Conservation (phyloP, 37 sponge, comb jelly and placozoan species). For the Haliclona indistincta region DNA sequence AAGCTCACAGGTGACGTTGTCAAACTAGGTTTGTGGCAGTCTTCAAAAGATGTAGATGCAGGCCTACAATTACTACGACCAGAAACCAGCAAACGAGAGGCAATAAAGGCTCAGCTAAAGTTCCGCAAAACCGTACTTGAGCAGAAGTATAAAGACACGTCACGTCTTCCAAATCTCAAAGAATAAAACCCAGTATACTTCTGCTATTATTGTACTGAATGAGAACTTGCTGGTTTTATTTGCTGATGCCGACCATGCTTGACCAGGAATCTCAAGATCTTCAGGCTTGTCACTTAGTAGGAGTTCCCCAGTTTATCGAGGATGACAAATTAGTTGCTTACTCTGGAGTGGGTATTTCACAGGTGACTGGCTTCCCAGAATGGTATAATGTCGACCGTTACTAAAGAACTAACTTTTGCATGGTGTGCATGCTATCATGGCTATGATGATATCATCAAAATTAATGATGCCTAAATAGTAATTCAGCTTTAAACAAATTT, state of each 20-base stretch:
- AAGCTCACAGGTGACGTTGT: conserved; percentile 23
- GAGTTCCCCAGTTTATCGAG: neutral
- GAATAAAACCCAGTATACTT: neutral
- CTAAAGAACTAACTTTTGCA: neutral
- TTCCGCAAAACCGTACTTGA: conserved; percentile 11
- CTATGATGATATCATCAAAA: neutral
- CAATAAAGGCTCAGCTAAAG: conserved; percentile 18
- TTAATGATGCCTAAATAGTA: neutral
- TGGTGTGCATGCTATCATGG: neutral
- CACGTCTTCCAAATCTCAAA: conserved; percentile 4
- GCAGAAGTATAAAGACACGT: neutral
- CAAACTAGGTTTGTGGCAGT: conserved; percentile 19
- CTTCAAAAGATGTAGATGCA: neutral
- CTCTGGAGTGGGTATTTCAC: conserved; percentile 1
- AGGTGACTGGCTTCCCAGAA: conserved; percentile 1
- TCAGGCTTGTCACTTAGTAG: neutral
- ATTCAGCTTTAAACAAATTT: neutral
- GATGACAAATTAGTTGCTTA: neutral
- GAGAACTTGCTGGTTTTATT: conserved; percentile 4
- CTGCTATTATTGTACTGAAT: neutral
- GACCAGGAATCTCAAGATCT: neutral
- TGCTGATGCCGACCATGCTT: neutral
- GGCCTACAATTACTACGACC: neutral
- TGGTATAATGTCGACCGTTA: conserved; percentile 2
- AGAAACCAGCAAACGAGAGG: conserved; percentile 16